These are phyloP conservation scores for Stercorarius parasiticus DNA, from an alignment of 2,113 vertebrate species.

Conservation along the genomic window DNA sequence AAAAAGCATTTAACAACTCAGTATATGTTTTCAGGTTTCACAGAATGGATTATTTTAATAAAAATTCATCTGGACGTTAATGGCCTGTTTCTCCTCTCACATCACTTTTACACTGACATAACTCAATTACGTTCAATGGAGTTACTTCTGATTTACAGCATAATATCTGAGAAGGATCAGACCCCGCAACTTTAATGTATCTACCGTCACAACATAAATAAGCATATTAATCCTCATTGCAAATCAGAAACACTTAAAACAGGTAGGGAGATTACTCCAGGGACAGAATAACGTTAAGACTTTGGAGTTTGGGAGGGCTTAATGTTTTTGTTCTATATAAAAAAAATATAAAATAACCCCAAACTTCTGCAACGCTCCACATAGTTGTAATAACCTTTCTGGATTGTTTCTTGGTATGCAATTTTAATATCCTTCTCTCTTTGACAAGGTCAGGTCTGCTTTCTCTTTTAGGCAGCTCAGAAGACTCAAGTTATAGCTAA, in stretches of 20 bases:
- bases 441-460: constrained; percentile 36
- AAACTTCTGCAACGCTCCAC: not conserved
- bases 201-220: not conserved
- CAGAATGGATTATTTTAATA: not conserved
- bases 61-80: not conserved
- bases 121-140: not conserved
- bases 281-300: not conserved
- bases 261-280: not conserved
- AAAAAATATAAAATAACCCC: fast-evolving
- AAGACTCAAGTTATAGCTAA: constrained; percentile 60
- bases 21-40: not conserved
- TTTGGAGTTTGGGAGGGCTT: not conserved
- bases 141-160: not conserved
- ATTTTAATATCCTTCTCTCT: constrained; percentile 28
- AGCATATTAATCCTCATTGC: not conserved
- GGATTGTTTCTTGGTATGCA: not conserved
- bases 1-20: not conserved
- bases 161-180: not conserved
- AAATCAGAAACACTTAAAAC: not conserved
- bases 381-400: not conserved
- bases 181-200: not conserved
- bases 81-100: not conserved
- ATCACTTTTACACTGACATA: not conserved
- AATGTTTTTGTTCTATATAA: not conserved
- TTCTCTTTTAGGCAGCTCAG: constrained; percentile 48